Base-by-base conservation (phyloP, 2,113 vertebrate species). In the Vireo altiloquus region DNA sequence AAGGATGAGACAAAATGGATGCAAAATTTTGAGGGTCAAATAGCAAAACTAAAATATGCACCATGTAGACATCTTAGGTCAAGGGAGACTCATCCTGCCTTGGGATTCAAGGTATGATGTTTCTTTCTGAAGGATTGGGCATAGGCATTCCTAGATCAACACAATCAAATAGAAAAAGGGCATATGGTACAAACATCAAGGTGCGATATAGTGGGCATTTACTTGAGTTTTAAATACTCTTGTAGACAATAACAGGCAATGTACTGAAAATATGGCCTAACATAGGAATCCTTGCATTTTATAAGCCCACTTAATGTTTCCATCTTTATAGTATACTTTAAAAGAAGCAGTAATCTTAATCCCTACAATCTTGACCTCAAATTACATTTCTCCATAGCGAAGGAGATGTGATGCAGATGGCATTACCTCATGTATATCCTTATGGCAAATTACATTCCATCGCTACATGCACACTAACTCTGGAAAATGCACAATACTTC, bases 341-440 rank as follows among this genome's bases (percentile, higher is more conserved):
- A 89, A 96, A 93, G 60, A 59, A 90, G 25, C 16, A 92, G 69
- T 85, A 82, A 84, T 94, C 72, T 82, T 89, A 95, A 92, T 94
- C 59, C 82, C 66, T 95, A 54, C 59, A 94, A 82, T 71, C 90
- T 65, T 52, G 59, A 82, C 87, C 66, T 66, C 47, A 71, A 77
- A 79, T 92, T 89, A 64, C 47, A 33, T 84, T 91, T 86, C 79
- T 77, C 30, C 65, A 46, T 52, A 70, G 37, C 3, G 8, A 70
- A 82, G 59, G 47, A 60, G 44, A 50, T 93, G 90, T 69, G 86
- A 79, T 84, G 61, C 91, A 78, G 61, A 91, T 96, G 94, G 88
- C 53, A 63, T 93, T 89, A 90, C 92, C 87, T 96, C 79, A 92
- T 68, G 59, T 85, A 91, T 83, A 93, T 91, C 85, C 56, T 44